Evolutionary conservation across 2,888 invertebrate genomes (phyloP).

Genomic region (Pediacus dermestoides): DNA sequence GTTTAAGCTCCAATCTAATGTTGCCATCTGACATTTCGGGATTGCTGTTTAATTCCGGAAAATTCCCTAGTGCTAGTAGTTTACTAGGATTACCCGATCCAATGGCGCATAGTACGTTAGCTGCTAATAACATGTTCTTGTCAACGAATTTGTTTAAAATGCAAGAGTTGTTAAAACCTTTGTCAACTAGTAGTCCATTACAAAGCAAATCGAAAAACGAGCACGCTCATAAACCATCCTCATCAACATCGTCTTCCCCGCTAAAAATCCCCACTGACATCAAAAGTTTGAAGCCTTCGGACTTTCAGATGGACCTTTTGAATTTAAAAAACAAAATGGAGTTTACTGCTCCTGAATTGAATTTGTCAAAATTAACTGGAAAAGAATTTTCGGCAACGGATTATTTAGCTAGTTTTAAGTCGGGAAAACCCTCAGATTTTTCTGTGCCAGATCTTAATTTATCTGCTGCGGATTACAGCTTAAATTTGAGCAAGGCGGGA

Average conservation of each 20-base stretch:
- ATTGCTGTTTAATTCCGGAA: conserved; percentile 64
- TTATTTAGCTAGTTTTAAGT: conserved; percentile 32
- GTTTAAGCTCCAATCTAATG: conserved; percentile 60
- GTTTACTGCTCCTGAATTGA: conserved; percentile 47
- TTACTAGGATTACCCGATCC: conserved; percentile 70
- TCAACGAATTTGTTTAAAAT: conserved; percentile 67
- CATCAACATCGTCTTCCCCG: conserved; percentile 11
- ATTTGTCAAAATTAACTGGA: conserved; percentile 42
- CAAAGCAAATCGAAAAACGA: conserved; percentile 33
- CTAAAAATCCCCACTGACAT: conserved; percentile 44
- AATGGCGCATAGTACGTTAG: conserved; percentile 69
- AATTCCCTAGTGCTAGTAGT: conserved; percentile 59
- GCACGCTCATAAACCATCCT: conserved; percentile 22
- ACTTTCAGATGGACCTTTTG: conserved; percentile 51
- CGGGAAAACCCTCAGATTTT: conserved; percentile 29
- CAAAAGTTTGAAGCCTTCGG: conserved; percentile 50
- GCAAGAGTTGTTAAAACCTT: conserved; percentile 62
- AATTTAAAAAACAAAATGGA: conserved; percentile 53
- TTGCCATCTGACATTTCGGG: conserved; percentile 64
- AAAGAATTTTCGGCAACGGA: conserved; percentile 38
- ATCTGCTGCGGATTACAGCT: conserved; percentile 35
- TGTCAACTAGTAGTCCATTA: conserved; percentile 58
- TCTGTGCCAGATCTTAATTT: conserved; percentile 51
- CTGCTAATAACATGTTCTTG: conserved; percentile 76
- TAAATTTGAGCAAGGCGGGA: conserved; percentile 37